phyloP scores from a whole-genome alignment of 2,113 vertebrate genomes.

The Tragelaphus buxtoni region DNA sequence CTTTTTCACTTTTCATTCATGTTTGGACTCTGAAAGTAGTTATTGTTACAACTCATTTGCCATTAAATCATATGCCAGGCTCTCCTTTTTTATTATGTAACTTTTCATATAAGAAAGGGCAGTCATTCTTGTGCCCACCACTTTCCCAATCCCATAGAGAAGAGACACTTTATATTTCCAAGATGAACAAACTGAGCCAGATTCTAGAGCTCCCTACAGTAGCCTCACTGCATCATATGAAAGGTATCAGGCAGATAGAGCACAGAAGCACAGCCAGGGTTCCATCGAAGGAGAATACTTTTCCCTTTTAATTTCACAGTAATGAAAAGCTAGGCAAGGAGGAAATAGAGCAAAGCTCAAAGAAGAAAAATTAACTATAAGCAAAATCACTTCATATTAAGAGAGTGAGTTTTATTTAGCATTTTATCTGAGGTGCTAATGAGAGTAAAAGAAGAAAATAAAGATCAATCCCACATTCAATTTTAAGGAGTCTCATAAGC shows the following conservation, averaged over 20 bases:
- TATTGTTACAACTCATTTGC: background rate
- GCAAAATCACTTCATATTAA: slow-evolving; percentile 49
- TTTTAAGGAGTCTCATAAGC: background rate
- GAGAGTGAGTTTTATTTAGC: slow-evolving; percentile 60
- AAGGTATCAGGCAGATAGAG: background rate
- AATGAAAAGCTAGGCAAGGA: background rate
- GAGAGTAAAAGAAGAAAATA: slow-evolving; percentile 50
- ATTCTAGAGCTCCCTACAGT: background rate
- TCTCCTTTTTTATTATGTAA: background rate
- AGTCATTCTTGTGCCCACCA: background rate
- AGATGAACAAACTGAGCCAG: background rate
- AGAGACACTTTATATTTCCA: background rate
- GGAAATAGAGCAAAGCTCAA: slow-evolving; percentile 21
- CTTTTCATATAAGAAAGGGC: background rate
- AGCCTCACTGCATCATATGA: background rate
- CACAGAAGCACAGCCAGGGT: fast-evolving
- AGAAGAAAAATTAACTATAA: slow-evolving; percentile 25
- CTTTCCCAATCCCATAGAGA: background rate
- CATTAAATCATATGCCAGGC: background rate
- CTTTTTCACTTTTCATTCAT: slow-evolving; percentile 19
- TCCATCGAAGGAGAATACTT: background rate
- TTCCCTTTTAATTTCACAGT: background rate
- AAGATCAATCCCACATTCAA: slow-evolving; percentile 13
- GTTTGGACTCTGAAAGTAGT: slow-evolving; percentile 6
- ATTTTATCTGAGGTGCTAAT: slow-evolving; percentile 45